Base-by-base conservation (phyloP, 2,113 vertebrate species). In the Xiphophorus maculatus region DNA sequence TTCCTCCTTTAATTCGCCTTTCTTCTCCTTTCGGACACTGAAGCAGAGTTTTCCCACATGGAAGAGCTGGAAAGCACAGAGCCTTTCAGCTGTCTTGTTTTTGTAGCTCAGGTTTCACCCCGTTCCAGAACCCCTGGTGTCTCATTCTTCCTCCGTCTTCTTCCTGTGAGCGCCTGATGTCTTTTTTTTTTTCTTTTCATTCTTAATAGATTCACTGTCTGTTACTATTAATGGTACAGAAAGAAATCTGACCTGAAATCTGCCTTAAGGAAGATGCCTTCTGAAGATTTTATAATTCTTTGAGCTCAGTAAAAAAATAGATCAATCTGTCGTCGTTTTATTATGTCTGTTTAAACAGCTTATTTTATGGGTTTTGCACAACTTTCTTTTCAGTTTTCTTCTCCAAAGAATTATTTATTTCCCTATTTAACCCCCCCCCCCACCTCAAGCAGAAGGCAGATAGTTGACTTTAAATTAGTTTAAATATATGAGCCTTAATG, bases 151-250 rank as follows among this genome's bases (percentile, higher is more conserved):
- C 71, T 63, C 30, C 58, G 75, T 75, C 69, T 77, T 89, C 79
- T 92, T 93, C 88, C 91, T 94, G 89, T 84, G 76, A 83, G 74
- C 78, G 72, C 80, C 80, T 87, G 85, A 78, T 88, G 89, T 86
- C 89, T 82, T 84, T n/a, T 4, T 88, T 90, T 86, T 90, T 83
- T 83, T 11, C 1, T 88, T 91, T 83, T 90, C 82, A 82, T 58
- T 58, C 51, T 58, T 25, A n/a, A 76, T 69, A 66, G n/a, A 77
- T 68, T 69, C 48, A 40, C 81, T 86, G 73, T 78, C 82, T 86
- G 77, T 74, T 63, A 58, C 63, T 84, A 44, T 88, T 84, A 65
- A 87, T 79, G 62, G 66, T 70, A 72, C 73, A n/a, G 35, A 68
- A 69, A 65, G 71, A 81, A 77, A 77, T 71, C 12, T 81, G 80